Conservation (phyloP, 2,888 invertebrate species). For the Leucophenga maculata region DNA sequence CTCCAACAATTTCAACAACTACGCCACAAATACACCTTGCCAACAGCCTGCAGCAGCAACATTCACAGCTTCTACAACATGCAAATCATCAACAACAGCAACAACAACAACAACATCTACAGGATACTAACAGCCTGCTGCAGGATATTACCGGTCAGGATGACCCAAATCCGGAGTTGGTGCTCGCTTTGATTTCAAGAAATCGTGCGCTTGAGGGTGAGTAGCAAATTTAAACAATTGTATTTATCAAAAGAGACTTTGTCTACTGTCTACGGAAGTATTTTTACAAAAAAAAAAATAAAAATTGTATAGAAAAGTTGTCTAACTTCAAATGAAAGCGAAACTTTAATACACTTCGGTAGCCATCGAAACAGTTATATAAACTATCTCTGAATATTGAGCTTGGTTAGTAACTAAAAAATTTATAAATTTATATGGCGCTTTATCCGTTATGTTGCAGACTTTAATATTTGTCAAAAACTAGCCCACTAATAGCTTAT, state of each 20-base stretch:
- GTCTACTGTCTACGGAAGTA: too few relatives aligned
- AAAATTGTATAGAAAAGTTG: too few relatives aligned
- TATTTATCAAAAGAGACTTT: not conserved
- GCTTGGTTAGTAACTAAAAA: too few relatives aligned
- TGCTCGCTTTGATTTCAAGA: constrained; percentile 86
- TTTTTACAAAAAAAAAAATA: too few relatives aligned
- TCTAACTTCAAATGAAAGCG: too few relatives aligned
- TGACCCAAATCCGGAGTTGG: constrained; percentile 86
- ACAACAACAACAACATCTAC: constrained; percentile 36
- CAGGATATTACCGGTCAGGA: constrained; percentile 62
- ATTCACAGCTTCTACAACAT: constrained; percentile 36
- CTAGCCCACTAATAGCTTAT: too few relatives aligned
- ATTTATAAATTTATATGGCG: too few relatives aligned
- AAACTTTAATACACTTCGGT: too few relatives aligned
- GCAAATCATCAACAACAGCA: constrained; percentile 38
- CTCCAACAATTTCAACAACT: constrained; percentile 42
- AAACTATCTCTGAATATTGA: too few relatives aligned
- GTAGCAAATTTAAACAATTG: constrained; percentile 49
- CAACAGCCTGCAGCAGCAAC: constrained; percentile 28
- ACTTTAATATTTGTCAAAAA: too few relatives aligned
- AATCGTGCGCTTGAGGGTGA: constrained; percentile 93
- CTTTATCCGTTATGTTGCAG: too few relatives aligned
- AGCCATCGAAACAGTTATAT: too few relatives aligned
- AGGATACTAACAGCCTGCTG: constrained; percentile 35
- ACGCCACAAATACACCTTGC: constrained; percentile 33